These are phyloP conservation scores for Chymomyza costata DNA, from an alignment of 1,140 invertebrate genomes.

Conservation along the genomic window DNA sequence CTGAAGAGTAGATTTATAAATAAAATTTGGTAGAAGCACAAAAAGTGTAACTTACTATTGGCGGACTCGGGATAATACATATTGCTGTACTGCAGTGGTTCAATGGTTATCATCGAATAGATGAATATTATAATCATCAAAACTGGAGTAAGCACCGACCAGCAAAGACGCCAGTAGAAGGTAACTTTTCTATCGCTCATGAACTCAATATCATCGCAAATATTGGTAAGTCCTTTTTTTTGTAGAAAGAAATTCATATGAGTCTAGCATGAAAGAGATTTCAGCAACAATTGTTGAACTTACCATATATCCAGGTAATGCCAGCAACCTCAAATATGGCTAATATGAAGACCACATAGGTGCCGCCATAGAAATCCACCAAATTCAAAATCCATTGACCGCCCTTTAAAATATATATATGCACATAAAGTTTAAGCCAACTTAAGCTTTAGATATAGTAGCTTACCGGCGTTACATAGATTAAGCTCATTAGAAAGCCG, in stretches of 20 bases:
- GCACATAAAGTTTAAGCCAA: neutral
- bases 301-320: constrained; percentile 88
- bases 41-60: constrained; percentile 50
- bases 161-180: constrained; percentile 87
- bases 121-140: constrained; percentile 83
- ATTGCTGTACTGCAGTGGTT: constrained; percentile 77
- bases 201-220: constrained; percentile 85
- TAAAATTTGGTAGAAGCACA: neutral
- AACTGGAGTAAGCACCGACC: constrained; percentile 84
- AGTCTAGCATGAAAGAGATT: no score
- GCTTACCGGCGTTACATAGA: constrained; percentile 86
- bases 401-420: constrained; percentile 78
- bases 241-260: neutral
- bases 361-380: constrained; percentile 89
- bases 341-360: constrained; percentile 86
- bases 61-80: constrained; percentile 74
- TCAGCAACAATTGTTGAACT: constrained; percentile 40
- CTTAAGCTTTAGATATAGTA: neutral
- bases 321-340: constrained; percentile 84
- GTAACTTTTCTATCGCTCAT: constrained; percentile 85
- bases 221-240: constrained; percentile 83
- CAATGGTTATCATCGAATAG: constrained; percentile 78
- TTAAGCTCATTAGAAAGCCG: constrained; percentile 83
- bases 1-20: constrained; percentile 15
- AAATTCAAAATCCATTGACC: constrained; percentile 90